Evolutionary conservation across 2,113 vertebrate genomes (phyloP).

Genomic region (Elanoides forficatus): DNA sequence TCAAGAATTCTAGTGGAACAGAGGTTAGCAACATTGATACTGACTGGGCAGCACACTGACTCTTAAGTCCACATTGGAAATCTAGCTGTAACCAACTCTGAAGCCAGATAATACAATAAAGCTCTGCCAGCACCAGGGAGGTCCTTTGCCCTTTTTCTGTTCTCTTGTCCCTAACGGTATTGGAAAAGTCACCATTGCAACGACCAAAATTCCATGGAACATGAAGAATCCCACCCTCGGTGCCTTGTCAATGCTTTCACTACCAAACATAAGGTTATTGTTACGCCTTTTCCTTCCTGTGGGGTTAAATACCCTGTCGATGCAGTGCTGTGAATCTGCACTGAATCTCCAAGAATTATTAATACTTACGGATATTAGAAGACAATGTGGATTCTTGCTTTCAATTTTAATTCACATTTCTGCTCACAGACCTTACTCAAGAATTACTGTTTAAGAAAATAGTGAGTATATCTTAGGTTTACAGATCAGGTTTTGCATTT

Average conservation of each 20-base stretch:
- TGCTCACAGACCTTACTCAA: neutral
- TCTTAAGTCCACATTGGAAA: neutral
- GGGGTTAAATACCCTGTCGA: neutral
- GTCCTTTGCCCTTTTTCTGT: neutral
- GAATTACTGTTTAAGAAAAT: neutral
- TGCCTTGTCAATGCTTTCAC: neutral
- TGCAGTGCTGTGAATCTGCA: neutral
- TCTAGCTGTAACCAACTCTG: neutral
- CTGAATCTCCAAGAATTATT: neutral
- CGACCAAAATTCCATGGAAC: neutral
- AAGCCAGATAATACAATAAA: neutral
- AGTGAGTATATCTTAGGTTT: neutral
- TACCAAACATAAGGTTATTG: neutral
- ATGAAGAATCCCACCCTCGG: neutral
- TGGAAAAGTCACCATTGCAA: neutral
- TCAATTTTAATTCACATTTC: neutral
- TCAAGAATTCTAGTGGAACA: neutral
- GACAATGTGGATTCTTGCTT: neutral
- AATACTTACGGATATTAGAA: neutral
- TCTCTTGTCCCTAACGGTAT: neutral
- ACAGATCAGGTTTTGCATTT: neutral
- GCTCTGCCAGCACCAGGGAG: neutral
- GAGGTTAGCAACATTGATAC: neutral
- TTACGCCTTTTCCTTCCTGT: rapidly evolving
- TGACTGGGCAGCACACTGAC: neutral